Base-by-base conservation (phyloP, 2,797 vertebrate genomes). In the Pteronotus mesoamericanus region DNA sequence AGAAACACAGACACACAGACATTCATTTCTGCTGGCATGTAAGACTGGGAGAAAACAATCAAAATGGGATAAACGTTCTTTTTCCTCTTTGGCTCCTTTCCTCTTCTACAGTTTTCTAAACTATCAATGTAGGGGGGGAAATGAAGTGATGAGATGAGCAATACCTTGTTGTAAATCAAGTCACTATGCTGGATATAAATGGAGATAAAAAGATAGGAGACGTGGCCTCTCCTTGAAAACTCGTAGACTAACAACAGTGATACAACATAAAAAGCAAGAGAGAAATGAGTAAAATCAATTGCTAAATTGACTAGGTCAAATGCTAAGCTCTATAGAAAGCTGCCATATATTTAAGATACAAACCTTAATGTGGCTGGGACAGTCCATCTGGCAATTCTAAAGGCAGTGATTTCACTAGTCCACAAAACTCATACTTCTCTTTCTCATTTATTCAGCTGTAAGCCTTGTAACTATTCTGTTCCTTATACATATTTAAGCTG, bases 401-500 rank as follows among this genome's bases (percentile, higher is more conserved):
- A 94, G 59, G 19, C 66, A 86, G 21, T 79, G n/a, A 87, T 92
- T 94, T 94, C 46, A 79, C 6, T 64, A 61, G 93, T 82, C 5
- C 39, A 74, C 71, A 86, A 95, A 86, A 48, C 32, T 86, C 59
- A 87, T 48, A 34, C 9, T 80, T 86, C 46, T 74, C 21, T 88
- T 95, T 75, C 55, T 53, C 66, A 80, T 48, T 55, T 93, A 83
- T 53, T 94, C 75, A 92, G 57, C 26, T 92, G 3, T 22, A 95
- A 29, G n/a, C 26, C n/a, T 95, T 91, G 57, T 64, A 75, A 72
- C 39, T 66, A 64, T 82, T 64, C 53, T 85, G 22, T 29, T 96
- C 55, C 34, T 95, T 44, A 94, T 34, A 94, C 53, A 19, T 29
- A 96, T 84, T 92, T 79, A 64, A 88, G 10, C 14, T 77, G 7